Base-by-base conservation (phyloP, 2,888 invertebrate species). In the Ophion ventricosus region DNA sequence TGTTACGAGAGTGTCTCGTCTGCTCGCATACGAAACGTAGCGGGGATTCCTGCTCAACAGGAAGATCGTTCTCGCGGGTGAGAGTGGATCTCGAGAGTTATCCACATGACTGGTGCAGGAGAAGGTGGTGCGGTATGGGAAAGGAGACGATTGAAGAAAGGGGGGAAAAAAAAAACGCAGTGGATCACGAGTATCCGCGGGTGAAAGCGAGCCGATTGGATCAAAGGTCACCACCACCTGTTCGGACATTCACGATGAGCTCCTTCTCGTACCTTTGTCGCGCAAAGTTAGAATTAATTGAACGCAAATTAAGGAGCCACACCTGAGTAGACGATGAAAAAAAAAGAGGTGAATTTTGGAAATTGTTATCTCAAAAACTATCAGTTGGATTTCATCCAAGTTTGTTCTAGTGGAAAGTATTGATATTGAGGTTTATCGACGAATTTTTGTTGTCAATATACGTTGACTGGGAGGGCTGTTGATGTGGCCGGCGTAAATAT, bases 191-290 rank as follows among this genome's bases (percentile, higher is more conserved):
- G 81, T 63, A 85, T 85, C 83, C 79, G 69, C 82, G 82, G 87
- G 87, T 87, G 87, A 87, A 87, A 87, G 87, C 84, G 67, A 77
- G 54, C 61, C 77, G 40, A 56, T 77, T 67, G 83, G 85, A 86
- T 85, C 86, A 87, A 85, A 86, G 87, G 86, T 87, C 87, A 63
- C 81, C 83, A 82, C 87, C 87, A 87, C 87, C 85, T 87, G 87
- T 80, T 84, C 63, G 82, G 79, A 82, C 82, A 54, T 66, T 67
- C 78, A 75, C 49, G 25, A 73, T 74, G 66, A 35, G 26, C 67
- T 23, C 26, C 29, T 63, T 4, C 54, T 26, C 11, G 5, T 23
- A 67, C n/a, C 57, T 64, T 72, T 25, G 54, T 23, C 49, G 57
- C 26, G 17, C 26, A 29, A 49, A 67, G 20, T 57, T 66, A 54